Base-by-base conservation (phyloP, 2,797 vertebrate species). In the Caiman crocodilus region DNA sequence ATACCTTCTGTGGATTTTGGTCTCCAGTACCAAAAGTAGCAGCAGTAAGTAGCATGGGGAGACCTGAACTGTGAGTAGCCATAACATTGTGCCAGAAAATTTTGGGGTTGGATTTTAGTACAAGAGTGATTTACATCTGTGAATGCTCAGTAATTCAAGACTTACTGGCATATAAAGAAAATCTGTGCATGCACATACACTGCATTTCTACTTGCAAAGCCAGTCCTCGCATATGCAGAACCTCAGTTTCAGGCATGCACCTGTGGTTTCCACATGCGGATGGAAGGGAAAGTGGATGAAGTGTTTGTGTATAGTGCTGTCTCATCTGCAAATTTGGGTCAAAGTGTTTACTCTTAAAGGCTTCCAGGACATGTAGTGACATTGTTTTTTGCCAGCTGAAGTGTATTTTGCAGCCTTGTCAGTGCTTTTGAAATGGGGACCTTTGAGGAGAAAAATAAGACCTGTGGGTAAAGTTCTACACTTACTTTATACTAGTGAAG, bases 161-260 rank as follows among this genome's bases (percentile, higher is more conserved):
- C 28, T 82, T 3, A 1, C 10, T 71, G 69, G 6, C 55, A 61
- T 26, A n/a, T 7, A 25, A 32, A n/a, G 28, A 75, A 73, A 28
- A 14, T 56, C 7, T 30, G 13, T 75, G 42, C 0, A 0, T 4
- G 8, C 32, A 42, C 7, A 4, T 23, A 71, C 4, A 16, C 69
- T 42, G 14, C 35, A 42, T 71, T 71, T 25, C 20, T 35, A 35
- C 13, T 23, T 71, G 32, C 67, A 21, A 42, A 6, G 20, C 32
- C 23, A 13, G 79, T 35, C 50, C 64, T 75, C 67, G 28, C 12
- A 2, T 3, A 7, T 30, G 23, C 18, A 61, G 1, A 76, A 20
- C 20, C 79, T 61, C 76, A 60, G 78, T 42, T 23, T 21, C 2
- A 0, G 0, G 0, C 0, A 42, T 11, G 35, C 16, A 21, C 32